These are phyloP conservation scores for Solenopsis invicta DNA, from an alignment of 1,140 invertebrate species.

Conservation along the genomic window DNA sequence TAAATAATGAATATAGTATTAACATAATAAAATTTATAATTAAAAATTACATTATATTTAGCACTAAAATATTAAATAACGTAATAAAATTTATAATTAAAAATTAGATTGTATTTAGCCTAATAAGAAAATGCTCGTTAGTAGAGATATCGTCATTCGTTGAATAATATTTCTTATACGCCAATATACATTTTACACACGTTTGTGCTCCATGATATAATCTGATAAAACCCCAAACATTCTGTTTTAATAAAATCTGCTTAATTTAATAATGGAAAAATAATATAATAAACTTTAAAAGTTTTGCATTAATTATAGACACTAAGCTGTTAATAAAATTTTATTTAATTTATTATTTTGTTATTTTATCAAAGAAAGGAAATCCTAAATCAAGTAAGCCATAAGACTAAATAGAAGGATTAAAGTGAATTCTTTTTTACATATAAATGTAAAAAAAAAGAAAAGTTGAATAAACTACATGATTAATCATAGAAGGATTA, in stretches of 20 bases:
- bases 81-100: too few relatives aligned
- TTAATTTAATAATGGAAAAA: background rate
- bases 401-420: background rate
- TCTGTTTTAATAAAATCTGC: background rate
- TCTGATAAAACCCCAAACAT: background rate
- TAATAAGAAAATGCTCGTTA: too few relatives aligned
- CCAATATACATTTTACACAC: background rate
- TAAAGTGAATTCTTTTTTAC: background rate
- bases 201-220: background rate
- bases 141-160: too few relatives aligned
- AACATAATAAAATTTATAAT: too few relatives aligned
- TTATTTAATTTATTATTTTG: background rate
- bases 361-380: background rate
- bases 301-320: background rate
- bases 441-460: background rate
- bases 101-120: too few relatives aligned
- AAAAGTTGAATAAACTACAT: background rate
- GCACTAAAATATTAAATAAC: too few relatives aligned
- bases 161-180: too few relatives aligned
- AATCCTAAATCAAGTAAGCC: background rate
- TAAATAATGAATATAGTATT: background rate
- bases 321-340: background rate
- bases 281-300: background rate
- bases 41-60: too few relatives aligned
- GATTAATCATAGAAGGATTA: background rate